These are phyloP conservation scores for Troides aeacus DNA, from an alignment of 2,888 invertebrate genomes.

Conservation along the genomic window DNA sequence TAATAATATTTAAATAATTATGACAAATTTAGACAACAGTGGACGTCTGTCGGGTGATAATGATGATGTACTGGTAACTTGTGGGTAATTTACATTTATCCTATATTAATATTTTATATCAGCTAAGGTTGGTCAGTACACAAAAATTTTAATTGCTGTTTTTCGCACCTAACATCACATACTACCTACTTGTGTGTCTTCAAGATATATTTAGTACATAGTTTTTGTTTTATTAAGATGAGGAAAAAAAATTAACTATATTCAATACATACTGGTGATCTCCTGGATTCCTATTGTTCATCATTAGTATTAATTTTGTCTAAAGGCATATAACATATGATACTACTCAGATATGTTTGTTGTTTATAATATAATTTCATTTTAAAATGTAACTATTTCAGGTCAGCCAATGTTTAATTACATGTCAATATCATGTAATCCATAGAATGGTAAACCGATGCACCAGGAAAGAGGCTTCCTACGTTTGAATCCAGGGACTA, in stretches of 20 bases:
- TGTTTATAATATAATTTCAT: neutral
- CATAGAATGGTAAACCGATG: slow-evolving; percentile 77
- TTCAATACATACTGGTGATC: neutral
- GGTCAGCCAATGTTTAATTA: slow-evolving; percentile 83
- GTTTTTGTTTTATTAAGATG: neutral
- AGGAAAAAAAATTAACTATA: neutral
- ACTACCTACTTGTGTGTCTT: neutral
- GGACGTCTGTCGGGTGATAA: too few species aligned
- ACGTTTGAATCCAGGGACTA: slow-evolving; percentile 77
- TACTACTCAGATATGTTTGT: too few species aligned
- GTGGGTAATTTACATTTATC: neutral
- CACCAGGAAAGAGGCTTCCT: slow-evolving; percentile 83
- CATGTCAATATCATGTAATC: slow-evolving; percentile 72
- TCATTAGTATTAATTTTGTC: too few species aligned
- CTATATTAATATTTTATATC: neutral
- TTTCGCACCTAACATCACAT: neutral
- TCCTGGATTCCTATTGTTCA: too few species aligned
- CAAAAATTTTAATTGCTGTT: neutral
- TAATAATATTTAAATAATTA: neutral
- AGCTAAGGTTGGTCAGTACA: neutral
- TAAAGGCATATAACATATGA: too few species aligned
- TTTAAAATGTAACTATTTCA: slow-evolving; percentile 35
- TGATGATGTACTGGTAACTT: too few species aligned
- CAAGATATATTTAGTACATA: neutral
- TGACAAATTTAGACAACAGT: neutral